Conservation (phyloP, 2,888 invertebrate species). For the Aethes cnicana region DNA sequence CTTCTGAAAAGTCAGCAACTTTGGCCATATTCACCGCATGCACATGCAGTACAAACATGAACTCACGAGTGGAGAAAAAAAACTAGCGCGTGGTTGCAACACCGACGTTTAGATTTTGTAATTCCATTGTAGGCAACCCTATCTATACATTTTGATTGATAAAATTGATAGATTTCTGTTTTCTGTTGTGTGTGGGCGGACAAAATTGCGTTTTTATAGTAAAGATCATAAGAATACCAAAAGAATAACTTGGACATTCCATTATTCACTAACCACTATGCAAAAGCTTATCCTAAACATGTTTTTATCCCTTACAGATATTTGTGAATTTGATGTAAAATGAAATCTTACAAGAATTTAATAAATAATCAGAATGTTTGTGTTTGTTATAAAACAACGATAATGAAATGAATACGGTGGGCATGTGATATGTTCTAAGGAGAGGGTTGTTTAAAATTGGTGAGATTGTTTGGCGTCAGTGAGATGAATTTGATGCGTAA, state of each 20-base stretch:
- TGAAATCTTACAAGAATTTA: slow-evolving; percentile 9
- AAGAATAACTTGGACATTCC: background rate
- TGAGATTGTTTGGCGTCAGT: slow-evolving; percentile 10
- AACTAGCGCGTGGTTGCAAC: too few species aligned
- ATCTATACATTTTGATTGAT: slow-evolving; percentile 25
- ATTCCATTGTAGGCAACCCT: slow-evolving; percentile 22
- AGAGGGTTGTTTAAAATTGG: slow-evolving; percentile 5
- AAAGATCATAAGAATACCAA: background rate
- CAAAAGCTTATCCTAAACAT: background rate
- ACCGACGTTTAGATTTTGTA: too few species aligned
- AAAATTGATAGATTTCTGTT: slow-evolving; percentile 31
- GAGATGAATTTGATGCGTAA: slow-evolving; percentile 96
- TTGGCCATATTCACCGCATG: too few species aligned
- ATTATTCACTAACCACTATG: background rate
- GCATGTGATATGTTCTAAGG: slow-evolving; percentile 9
- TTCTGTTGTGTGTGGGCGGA: slow-evolving; percentile 31
- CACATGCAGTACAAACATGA: too few species aligned
- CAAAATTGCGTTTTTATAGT: slow-evolving; percentile 14
- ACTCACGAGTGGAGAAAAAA: too few species aligned
- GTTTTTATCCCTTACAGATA: background rate
- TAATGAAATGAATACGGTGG: slow-evolving; percentile 20
- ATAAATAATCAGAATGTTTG: slow-evolving; percentile 8
- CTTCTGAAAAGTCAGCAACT: too few species aligned
- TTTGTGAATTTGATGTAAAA: slow-evolving; percentile 9
- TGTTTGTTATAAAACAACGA: slow-evolving; percentile 15